A percentile compares a stretch with the other conserved stretches of the same genome.
Conservation (phyloP, 1,140 invertebrate species). For the Acyrthosiphon pisum region DNA sequence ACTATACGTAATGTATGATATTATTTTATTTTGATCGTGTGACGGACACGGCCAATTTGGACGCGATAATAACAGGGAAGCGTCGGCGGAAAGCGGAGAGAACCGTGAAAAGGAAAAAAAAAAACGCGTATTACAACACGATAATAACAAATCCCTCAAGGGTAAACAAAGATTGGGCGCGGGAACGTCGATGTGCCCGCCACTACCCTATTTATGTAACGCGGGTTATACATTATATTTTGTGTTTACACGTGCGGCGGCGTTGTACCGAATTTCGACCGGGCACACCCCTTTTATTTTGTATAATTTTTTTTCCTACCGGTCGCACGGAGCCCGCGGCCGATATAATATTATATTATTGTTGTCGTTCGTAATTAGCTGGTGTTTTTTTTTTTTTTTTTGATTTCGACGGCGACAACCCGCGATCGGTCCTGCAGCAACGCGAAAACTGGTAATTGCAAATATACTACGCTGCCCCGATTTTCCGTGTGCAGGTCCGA, state of each 20-base stretch:
- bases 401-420: background rate
- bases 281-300: constrained; percentile 41
- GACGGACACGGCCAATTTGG: constrained; percentile 53
- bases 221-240: background rate
- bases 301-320: background rate
- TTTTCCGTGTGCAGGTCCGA: background rate
- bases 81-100: background rate
- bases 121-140: constrained; percentile 24
- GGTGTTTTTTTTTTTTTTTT: constrained; percentile 25
- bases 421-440: too few species aligned
- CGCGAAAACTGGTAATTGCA: background rate
- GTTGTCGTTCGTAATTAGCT: constrained; percentile 1
- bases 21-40: constrained; percentile 16
- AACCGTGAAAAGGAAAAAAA: background rate
- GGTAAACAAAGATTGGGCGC: constrained; percentile 44
- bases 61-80: constrained; percentile 52
- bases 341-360: background rate
- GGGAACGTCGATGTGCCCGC: background rate
- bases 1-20: background rate
- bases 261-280: background rate
- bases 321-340: background rate
- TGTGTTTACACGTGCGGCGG: constrained; percentile 7
- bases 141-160: constrained; percentile 50
- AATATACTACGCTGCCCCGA: background rate
- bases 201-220: background rate